Evolutionary conservation across 1,140 invertebrate genomes (phyloP), one percentile per base, ranked within the genome.

Genomic region (Drosophila nigromelanica): DNA sequence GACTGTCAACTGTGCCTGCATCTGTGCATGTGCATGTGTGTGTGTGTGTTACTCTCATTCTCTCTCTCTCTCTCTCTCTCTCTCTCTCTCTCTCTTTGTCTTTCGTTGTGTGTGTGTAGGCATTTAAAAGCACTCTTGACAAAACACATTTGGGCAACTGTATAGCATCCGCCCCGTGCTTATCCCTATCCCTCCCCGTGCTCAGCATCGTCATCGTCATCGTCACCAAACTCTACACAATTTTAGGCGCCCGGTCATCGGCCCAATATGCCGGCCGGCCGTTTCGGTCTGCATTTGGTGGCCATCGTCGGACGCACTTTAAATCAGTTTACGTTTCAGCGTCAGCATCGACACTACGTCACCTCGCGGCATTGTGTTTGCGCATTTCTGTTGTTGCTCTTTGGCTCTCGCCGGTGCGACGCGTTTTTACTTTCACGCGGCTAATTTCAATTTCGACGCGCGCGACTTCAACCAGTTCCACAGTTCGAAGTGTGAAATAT

Each of bases 291-390:
- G 33, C 54, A 58, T 35, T 35, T 18, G 60, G 33, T 45, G 14
- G 27, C 43, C 52, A 43, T 14, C 39, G 48, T 15, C 68, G 83
- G 85, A 86, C 78, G 79, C 82, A 87, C 82, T 87, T 86, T 87
- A 83, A 89, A 87, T 87, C 82, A 87, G 82, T 87, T 87, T 87
- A 89, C 72, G 80, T 87, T 89, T 76, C 62, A 82, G 59, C 82
- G 83, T 78, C 82, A 89, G 40, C 72, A 80, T 45, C 79, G 76
- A 89, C 82, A 87, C 82, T 87, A 87, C 82, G 83, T 82, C 72
- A 85, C 47, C 47, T 54, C 35, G 63, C 63, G 8, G 27, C 50
- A 15, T 47, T 40, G 27, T 66, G 39, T 67, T 37, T 33, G 48
- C 27, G 40, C n/a, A 43, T 60, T 68, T 45, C 37, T 51, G n/a